A percentile compares a stretch with the other conserved stretches of the same genome.
Evolutionary conservation across 1,140 invertebrate genomes (phyloP).

Genomic region (Lasaia peninsularis): DNA sequence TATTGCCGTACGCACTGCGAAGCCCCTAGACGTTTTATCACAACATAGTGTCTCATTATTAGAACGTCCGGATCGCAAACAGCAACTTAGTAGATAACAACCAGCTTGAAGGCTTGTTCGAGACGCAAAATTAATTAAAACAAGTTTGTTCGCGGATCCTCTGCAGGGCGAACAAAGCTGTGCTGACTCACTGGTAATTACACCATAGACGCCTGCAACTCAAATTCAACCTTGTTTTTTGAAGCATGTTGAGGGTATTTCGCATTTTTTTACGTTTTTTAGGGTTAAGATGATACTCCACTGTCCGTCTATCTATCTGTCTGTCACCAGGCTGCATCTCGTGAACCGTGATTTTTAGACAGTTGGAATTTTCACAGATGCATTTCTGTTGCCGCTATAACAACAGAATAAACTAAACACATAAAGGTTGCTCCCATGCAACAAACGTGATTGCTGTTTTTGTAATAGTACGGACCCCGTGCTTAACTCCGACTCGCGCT

Average conservation of each 20-base stretch:
- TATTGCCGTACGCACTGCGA: neutral
- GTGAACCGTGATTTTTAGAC: too few relatives aligned
- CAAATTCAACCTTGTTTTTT: slow-evolving; percentile 57
- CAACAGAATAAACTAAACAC: too few relatives aligned
- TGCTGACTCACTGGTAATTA: slow-evolving; percentile 76
- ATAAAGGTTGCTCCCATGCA: too few relatives aligned
- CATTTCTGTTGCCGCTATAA: too few relatives aligned
- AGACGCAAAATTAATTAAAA: slow-evolving; percentile 77
- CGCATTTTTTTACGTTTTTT: neutral
- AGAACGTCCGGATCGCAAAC: slow-evolving; percentile 61
- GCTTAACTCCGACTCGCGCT: too few relatives aligned
- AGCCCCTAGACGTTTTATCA: slow-evolving; percentile 18
- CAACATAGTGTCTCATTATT: slow-evolving; percentile 70
- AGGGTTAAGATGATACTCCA: too few relatives aligned
- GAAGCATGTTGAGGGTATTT: slow-evolving; percentile 5
- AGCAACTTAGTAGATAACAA: slow-evolving; percentile 76
- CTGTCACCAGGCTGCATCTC: too few relatives aligned
- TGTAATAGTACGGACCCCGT: too few relatives aligned
- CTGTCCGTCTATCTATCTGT: too few relatives aligned
- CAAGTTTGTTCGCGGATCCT: slow-evolving; percentile 76
- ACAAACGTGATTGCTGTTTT: too few relatives aligned
- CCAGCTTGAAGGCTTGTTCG: slow-evolving; percentile 71
- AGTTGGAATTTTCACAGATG: too few relatives aligned
- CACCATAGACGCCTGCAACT: slow-evolving; percentile 52
- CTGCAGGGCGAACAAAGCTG: slow-evolving; percentile 70